Base-by-base conservation (phyloP, 2,113 vertebrate genomes). In the Trachemys scripta region DNA sequence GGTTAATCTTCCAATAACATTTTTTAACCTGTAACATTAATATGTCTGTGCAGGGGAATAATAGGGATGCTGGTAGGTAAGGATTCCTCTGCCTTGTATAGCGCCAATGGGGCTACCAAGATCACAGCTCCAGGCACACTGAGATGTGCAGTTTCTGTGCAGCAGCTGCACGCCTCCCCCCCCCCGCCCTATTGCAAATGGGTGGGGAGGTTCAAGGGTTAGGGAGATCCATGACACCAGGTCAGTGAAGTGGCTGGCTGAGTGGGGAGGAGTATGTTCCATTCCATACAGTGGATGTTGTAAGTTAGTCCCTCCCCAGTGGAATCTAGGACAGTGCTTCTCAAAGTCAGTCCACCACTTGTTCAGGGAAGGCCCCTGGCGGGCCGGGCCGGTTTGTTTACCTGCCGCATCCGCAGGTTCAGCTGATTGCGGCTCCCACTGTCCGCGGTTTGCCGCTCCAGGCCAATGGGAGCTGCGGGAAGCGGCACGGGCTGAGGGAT, bases 1-100 rank as follows among this genome's bases (percentile, higher is more conserved):
- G 42, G 38, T 7, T 50, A 4, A 16, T 82, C 5, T 27, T 51
- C 13, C 2, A 0, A 10, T 7, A n/a, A 25, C 13, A n/a, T 42
- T 45, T 11, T 25, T 16, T 24, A 57, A 14, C 24, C 42, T 45
- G 29, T 78, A n/a, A 42, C 45, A 50, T 72, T n/a, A 78, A 78
- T 47, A 27, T 29, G 25, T 13, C 75, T 78, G 45, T 17, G 6
- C 25, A 35, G 75, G 54, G 31, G 45, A 38, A 72, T 38, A 72
- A 22, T 72, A 38, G 19, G n/a, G 17, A 31, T 84, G 45, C 54
- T 54, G 20, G 20, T 22, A 25, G 42, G 31, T 42, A 79, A 57
- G 16, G 31, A 59, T 35, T 5, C 8, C n/a, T 10, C 24, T 17
- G 9, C 29, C 31, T 49, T 47, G 54, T 22, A n/a, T 22, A 12